phyloP scores from a whole-genome alignment of 2,113 vertebrate genomes.

The Aegithalos caudatus region DNA sequence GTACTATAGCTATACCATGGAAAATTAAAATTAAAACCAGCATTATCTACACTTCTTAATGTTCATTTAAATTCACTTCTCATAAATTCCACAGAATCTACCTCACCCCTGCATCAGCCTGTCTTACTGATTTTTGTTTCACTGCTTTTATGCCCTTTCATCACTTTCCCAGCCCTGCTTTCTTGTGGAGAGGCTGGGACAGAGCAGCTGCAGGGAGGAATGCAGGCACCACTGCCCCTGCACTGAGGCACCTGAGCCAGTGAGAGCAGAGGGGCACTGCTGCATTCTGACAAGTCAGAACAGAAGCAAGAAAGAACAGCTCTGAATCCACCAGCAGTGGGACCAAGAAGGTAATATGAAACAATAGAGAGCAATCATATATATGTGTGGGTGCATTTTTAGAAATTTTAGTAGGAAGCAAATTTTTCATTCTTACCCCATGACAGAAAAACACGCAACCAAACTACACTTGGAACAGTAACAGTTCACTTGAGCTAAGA shows the following conservation, averaged over 20 bases:
- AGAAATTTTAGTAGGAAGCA: background rate
- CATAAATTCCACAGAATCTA: background rate
- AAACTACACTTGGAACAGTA: background rate
- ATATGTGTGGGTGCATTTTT: background rate
- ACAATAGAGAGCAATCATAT: background rate
- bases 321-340: background rate
- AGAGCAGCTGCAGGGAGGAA: background rate
- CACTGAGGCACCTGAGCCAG: background rate
- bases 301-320: background rate
- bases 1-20: background rate
- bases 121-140: background rate
- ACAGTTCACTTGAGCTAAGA: background rate
- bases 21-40: background rate
- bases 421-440: background rate
- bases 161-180: background rate
- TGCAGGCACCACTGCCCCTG: background rate
- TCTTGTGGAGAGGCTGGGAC: background rate
- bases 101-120: background rate
- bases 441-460: background rate
- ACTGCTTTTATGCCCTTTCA: background rate
- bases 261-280: background rate
- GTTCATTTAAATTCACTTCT: background rate
- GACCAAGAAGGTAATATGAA: background rate
- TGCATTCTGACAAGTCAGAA: background rate
- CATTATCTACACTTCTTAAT: background rate